Conservation (phyloP, 2,888 invertebrate genomes). For the Julus scanicus region DNA sequence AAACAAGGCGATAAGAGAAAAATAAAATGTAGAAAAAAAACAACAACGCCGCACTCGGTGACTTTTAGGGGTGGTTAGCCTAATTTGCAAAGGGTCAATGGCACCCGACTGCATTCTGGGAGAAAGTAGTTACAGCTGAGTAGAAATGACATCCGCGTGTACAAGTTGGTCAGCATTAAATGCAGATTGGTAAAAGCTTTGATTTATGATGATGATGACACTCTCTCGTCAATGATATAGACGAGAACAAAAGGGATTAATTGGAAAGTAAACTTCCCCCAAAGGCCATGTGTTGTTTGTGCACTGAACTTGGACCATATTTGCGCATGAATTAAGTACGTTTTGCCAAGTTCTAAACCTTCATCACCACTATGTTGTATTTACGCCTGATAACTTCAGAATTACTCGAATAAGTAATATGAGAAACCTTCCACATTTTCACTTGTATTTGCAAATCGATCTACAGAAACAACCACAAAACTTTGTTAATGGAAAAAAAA, state of each 20-base stretch:
- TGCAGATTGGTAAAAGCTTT: neutral
- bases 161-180: neutral
- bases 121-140: neutral
- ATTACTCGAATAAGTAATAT: neutral
- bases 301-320: conserved; percentile 12
- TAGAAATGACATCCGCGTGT: neutral
- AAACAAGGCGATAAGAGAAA: conserved; percentile 9
- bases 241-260: neutral
- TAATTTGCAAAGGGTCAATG: conserved; percentile 43
- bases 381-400: neutral
- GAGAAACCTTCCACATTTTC: neutral
- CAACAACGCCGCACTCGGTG: conserved; percentile 23
- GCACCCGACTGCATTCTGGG: conserved; percentile 37
- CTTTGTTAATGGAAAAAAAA: too few species aligned
- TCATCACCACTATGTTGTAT: neutral
- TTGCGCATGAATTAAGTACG: neutral
- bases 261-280: conserved; percentile 25
- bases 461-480: neutral
- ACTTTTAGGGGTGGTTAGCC: conserved; percentile 41
- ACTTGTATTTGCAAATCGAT: neutral
- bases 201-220: conserved; percentile 40
- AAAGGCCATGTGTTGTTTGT: neutral
- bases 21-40: neutral
- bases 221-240: neutral
- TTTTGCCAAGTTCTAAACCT: conserved; percentile 29